phyloP scores from a whole-genome alignment of 2,888 invertebrate genomes.

The Campoletis raptor region DNA sequence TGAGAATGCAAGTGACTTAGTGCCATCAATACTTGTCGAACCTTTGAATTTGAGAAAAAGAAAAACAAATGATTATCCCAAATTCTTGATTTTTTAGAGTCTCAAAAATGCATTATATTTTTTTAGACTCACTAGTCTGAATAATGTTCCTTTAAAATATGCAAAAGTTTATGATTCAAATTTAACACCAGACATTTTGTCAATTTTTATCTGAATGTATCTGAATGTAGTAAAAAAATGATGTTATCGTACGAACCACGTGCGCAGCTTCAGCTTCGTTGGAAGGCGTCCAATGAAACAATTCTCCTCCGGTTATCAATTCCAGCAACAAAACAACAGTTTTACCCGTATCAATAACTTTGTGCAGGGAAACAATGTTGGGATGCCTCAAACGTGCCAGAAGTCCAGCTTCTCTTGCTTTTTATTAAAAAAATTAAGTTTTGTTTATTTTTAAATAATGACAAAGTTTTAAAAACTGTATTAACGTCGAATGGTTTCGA shows the following conservation, averaged over 20 bases:
- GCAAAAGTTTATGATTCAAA: too few species aligned
- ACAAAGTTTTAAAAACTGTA: background rate
- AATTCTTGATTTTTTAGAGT: background rate
- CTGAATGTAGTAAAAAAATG: background rate
- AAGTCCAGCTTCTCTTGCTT: conserved; percentile 86
- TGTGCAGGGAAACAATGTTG: conserved; percentile 88
- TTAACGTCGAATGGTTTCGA: background rate
- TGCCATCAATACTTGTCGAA: conserved; percentile 87
- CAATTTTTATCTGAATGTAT: background rate
- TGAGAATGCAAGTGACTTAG: conserved; percentile 88
- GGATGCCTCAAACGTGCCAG: conserved; percentile 87
- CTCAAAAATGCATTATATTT: background rate
- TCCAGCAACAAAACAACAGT: conserved; percentile 88
- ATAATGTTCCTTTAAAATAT: too few species aligned
- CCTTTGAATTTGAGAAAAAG: conserved; percentile 73
- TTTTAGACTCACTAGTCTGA: too few species aligned
- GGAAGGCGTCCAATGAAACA: conserved; percentile 87
- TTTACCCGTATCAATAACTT: conserved; percentile 87
- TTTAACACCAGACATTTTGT: too few species aligned
- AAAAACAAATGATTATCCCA: conserved; percentile 21
- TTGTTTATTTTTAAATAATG: background rate
- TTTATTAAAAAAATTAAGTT: conserved; percentile 52
- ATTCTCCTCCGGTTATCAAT: conserved; percentile 89
- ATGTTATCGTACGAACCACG: conserved; percentile 84
- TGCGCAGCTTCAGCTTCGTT: conserved; percentile 88